These are phyloP conservation scores for Fissipunctia ypsillon DNA, from an alignment of 2,888 invertebrate species.

Conservation along the genomic window DNA sequence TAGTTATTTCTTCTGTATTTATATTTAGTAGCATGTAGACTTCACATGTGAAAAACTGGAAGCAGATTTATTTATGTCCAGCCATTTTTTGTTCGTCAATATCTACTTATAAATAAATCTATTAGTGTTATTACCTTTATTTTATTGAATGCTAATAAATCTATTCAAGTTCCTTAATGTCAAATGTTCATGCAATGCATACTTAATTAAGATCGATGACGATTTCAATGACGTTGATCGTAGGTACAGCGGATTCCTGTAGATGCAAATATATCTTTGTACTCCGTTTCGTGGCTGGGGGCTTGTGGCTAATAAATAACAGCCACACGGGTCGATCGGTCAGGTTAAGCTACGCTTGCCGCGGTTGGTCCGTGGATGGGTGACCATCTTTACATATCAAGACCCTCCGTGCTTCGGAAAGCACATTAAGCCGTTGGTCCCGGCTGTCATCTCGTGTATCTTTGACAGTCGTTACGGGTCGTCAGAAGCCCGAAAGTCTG, in stretches of 20 bases:
- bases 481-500: too few relatives aligned
- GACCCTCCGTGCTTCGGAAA: too few relatives aligned
- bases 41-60: too few relatives aligned
- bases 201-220: slow-evolving; percentile 25
- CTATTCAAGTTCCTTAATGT: slow-evolving; percentile 43
- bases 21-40: too few relatives aligned
- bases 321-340: too few relatives aligned
- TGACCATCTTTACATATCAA: too few relatives aligned
- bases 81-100: not conserved
- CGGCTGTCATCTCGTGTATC: too few relatives aligned
- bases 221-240: slow-evolving; percentile 17
- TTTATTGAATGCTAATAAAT: slow-evolving; percentile 38
- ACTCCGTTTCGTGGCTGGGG: not conserved
- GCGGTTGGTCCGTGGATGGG: too few relatives aligned
- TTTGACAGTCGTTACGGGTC: too few relatives aligned
- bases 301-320: too few relatives aligned
- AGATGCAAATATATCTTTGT: not conserved
- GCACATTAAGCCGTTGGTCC: too few relatives aligned
- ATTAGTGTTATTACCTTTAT: slow-evolving; percentile 1
- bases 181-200: slow-evolving; percentile 28
- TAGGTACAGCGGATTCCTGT: slow-evolving; percentile 8
- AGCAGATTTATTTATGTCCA: not conserved
- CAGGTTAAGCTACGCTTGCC: too few relatives aligned
- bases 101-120: slow-evolving; percentile 9
- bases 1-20: not conserved